Evolutionary conservation across 2,797 vertebrate genomes (phyloP).

Genomic region (Sarcoramphus papa): DNA sequence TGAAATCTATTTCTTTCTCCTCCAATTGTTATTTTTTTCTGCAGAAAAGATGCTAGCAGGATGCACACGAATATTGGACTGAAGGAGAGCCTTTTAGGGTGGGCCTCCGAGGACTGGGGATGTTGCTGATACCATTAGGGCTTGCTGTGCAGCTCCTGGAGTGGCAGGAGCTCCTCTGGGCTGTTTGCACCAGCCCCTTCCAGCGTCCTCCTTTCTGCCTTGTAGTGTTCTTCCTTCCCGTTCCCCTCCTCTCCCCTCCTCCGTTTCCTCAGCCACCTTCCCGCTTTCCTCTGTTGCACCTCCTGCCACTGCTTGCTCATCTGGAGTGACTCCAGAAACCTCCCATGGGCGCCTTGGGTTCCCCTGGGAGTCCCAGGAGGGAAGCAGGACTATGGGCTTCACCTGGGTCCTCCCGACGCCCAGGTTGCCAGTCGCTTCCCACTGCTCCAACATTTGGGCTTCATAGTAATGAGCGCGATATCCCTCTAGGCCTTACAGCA

Average conservation of each 20-base stretch:
- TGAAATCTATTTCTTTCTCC: background rate
- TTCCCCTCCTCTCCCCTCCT: background rate
- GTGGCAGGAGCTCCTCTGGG: background rate
- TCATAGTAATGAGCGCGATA: rapidly evolving
- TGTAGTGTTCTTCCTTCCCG: background rate
- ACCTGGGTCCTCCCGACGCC: background rate
- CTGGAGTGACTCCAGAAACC: background rate
- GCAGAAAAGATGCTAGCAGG: background rate
- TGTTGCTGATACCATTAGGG: background rate
- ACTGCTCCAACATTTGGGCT: background rate
- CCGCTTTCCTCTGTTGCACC: background rate
- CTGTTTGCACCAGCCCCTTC: background rate
- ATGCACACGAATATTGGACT: background rate
- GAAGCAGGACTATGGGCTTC: background rate
- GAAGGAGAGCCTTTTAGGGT: background rate
- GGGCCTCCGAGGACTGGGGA: background rate
- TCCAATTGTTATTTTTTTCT: background rate
- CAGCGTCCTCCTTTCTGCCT: background rate
- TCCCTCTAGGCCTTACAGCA: background rate
- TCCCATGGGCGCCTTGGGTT: background rate
- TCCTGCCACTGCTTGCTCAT: background rate
- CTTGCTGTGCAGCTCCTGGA: background rate
- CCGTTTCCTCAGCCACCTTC: background rate
- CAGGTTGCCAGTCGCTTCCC: background rate
- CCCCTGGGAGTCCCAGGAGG: background rate